These are phyloP conservation scores for Alethe castanea DNA, from an alignment of 2,113 vertebrate species.

Conservation along the genomic window DNA sequence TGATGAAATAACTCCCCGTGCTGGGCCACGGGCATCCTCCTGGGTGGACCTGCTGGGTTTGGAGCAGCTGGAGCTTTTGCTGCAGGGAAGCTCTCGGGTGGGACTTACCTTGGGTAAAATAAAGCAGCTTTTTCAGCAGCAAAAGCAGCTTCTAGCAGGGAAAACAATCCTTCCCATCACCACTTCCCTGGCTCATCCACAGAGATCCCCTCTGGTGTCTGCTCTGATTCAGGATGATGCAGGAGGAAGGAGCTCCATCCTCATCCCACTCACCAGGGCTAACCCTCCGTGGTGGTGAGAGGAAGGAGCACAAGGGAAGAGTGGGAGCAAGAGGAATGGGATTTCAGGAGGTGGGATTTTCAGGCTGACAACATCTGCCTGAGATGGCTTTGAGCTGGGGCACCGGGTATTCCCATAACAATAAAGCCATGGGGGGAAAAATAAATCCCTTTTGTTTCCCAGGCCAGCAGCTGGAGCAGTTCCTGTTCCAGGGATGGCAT, in stretches of 20 bases:
- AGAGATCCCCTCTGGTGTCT: neutral
- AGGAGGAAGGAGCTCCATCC: neutral
- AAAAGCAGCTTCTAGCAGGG: neutral
- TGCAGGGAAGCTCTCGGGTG: neutral
- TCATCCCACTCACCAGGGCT: neutral
- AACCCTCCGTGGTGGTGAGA: neutral
- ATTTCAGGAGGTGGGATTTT: neutral
- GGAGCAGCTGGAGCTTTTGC: neutral
- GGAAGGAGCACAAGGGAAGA: neutral
- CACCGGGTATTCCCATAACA: neutral
- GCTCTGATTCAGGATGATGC: neutral
- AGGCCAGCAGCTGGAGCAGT: neutral
- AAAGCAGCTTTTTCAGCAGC: neutral
- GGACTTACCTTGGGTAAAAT: neutral
- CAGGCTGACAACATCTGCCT: neutral
- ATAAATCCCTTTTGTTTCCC: conserved; percentile 25
- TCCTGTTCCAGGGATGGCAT: neutral
- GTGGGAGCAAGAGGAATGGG: neutral
- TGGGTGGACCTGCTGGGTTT: neutral
- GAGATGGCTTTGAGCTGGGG: neutral
- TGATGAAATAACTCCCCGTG: neutral
- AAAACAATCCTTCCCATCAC: neutral
- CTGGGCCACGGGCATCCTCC: neutral
- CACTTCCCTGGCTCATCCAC: accelerated
- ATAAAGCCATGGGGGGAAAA: neutral